Conservation (phyloP, 2,113 vertebrate species). For the Chloropsis hardwickii region DNA sequence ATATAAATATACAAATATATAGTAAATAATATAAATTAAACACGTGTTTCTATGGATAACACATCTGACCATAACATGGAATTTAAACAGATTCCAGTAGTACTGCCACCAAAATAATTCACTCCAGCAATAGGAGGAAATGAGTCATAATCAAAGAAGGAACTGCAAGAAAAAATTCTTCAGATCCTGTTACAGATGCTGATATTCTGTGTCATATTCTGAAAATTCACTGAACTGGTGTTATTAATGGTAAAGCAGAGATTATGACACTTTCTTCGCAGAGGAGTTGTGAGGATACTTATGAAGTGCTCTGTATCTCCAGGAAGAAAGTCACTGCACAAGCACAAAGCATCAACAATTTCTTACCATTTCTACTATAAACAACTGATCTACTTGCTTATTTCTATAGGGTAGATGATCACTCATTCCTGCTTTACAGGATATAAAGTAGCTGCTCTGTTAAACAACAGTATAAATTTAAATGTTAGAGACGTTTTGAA, state of each 20-base stretch:
- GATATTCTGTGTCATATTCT: neutral
- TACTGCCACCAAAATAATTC: neutral
- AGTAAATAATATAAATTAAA: neutral
- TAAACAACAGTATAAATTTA: constrained; percentile 12
- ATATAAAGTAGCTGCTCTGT: neutral
- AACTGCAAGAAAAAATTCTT: constrained; percentile 4
- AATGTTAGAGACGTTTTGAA: constrained; percentile 5
- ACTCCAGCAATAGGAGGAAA: neutral
- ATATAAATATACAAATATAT: too few species aligned
- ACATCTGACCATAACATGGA: neutral
- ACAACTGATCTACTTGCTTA: neutral
- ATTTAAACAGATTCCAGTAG: constrained; percentile 2
- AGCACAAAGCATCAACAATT: neutral
- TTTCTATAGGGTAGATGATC: neutral
- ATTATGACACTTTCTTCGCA: neutral
- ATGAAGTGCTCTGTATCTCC: neutral
- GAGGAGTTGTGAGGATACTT: neutral
- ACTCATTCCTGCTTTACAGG: neutral
- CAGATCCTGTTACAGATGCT: neutral
- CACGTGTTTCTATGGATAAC: neutral
- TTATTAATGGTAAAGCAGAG: neutral
- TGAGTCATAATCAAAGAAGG: constrained; percentile 15
- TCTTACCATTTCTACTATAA: neutral
- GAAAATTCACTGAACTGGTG: neutral
- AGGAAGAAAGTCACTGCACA: neutral